Base-by-base conservation (phyloP, 2,113 vertebrate genomes). In the Oreochromis tanganicae region DNA sequence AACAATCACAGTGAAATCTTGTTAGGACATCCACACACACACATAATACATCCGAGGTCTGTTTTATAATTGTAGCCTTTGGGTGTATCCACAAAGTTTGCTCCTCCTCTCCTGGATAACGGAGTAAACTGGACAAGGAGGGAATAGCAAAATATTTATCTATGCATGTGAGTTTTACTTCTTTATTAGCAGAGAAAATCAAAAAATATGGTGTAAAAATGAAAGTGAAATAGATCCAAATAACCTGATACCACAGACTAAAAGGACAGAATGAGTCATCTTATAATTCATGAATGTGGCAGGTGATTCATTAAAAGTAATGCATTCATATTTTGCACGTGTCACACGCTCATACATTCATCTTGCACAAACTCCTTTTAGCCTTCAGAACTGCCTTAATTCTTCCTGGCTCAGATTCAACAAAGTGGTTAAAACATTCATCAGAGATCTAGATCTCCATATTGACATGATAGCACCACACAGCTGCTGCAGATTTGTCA, bases 271-370 rank as follows among this genome's bases (percentile, higher is more conserved):
- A 56, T 19, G 59, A 63, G 59, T 75, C 56, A 32, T 71, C 17
- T 83, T 34, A 82, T 85, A 79, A 78, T 85, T 75, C 73, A 88
- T 84, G 50, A 86, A 85, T 83, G 66, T 87, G 82, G 48, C 59
- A 85, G 46, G 50, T 41, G 32, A 92, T 94, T 21, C 80, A 93
- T 91, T 92, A 93, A 68, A 90, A 59, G 54, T 34, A 80, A 84
- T 83, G 68, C 54, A 86, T 95, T 93, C 66, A 89, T 91, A 90
- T 89, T 92, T 90, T 79, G 68, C 61, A 36, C 79, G 85, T 54
- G 34, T n/a, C 87, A 66, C 38, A 79, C 80, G 68, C 54, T 83
- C 36, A 73, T 82, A 14, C 81, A 48, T 81, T 87, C 41, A 79
- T 75, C 83, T 54, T 48, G 87, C 66, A 80, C 55, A 34, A 43